phyloP scores from a whole-genome alignment of 2,113 vertebrate species.

The Neogobius melanostomus region DNA sequence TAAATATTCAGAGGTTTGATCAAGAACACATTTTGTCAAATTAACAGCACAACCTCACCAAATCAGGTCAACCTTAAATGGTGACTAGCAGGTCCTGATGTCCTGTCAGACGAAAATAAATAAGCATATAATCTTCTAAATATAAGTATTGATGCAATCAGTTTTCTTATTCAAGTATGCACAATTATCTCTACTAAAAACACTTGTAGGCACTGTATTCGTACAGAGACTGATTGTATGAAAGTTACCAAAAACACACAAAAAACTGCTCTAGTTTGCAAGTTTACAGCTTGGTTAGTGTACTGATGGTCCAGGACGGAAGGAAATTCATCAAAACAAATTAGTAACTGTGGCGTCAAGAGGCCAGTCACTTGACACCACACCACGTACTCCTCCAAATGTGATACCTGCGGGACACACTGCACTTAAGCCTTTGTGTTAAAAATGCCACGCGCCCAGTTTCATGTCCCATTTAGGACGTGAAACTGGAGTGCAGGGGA shows the following conservation, averaged over 20 bases:
- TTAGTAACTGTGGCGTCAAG: slow-evolving; percentile 30
- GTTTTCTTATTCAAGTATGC: too few species aligned
- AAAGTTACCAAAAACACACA: too few species aligned
- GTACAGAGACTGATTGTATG: too few species aligned
- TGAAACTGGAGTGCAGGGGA: slow-evolving; percentile 22
- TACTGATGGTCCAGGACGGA: not conserved
- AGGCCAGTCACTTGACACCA: slow-evolving; percentile 32
- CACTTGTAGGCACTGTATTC: too few species aligned
- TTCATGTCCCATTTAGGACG: slow-evolving; percentile 16
- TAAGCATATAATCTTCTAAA: too few species aligned
- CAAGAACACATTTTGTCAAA: not conserved
- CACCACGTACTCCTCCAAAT: slow-evolving; percentile 9
- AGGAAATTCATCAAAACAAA: slow-evolving; percentile 26
- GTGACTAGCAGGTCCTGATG: too few species aligned
- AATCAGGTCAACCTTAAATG: too few species aligned
- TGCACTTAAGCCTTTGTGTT: slow-evolving; percentile 16
- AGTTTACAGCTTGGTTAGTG: slow-evolving; percentile 5
- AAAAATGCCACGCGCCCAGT: slow-evolving; percentile 22
- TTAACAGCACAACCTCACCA: not conserved
- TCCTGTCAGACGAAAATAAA: too few species aligned
- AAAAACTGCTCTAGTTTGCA: not conserved
- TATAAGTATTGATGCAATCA: too few species aligned
- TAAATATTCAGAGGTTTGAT: not conserved
- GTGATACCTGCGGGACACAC: slow-evolving; percentile 24
- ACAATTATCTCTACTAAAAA: too few species aligned